Percentiles rank a stretch among this genome's conserved stretches.
phyloP scores from a whole-genome alignment of 1,140 invertebrate species.

The Oryzaephilus surinamensis region DNA sequence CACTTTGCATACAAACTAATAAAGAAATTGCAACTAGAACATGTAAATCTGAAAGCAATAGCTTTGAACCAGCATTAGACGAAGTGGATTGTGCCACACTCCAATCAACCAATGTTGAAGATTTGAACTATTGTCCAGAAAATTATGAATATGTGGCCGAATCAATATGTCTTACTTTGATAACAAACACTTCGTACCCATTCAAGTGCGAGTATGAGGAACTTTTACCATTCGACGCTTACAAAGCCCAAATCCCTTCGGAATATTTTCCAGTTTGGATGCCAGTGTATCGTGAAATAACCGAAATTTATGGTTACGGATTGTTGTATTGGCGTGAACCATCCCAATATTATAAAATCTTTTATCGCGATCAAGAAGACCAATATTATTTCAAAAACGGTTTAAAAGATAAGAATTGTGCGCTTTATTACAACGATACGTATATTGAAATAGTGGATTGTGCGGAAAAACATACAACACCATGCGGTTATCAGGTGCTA shows the following conservation, averaged over 20 bases:
- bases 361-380: background rate
- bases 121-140: background rate
- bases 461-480: background rate
- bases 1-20: background rate
- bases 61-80: background rate
- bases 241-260: background rate
- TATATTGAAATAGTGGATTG: conserved; percentile 1
- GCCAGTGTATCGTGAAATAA: conserved; percentile 2
- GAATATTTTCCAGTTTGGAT: conserved; percentile 8
- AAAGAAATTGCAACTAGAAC: background rate
- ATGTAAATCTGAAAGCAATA: background rate
- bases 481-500: conserved; percentile 3
- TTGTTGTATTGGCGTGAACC: conserved; percentile 3
- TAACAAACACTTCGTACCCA: background rate
- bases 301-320: conserved; percentile 2
- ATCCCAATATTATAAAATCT: no score
- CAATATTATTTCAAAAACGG: background rate
- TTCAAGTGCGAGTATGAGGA: conserved; percentile 4
- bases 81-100: no score
- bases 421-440: background rate
- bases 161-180: conserved; percentile 2
- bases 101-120: background rate
- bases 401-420: conserved; percentile 4
- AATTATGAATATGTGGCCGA: background rate
- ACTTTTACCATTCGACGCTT: background rate